Evolutionary conservation across 2,888 invertebrate species (phyloP).

Genomic region (Gerris lacustris): DNA sequence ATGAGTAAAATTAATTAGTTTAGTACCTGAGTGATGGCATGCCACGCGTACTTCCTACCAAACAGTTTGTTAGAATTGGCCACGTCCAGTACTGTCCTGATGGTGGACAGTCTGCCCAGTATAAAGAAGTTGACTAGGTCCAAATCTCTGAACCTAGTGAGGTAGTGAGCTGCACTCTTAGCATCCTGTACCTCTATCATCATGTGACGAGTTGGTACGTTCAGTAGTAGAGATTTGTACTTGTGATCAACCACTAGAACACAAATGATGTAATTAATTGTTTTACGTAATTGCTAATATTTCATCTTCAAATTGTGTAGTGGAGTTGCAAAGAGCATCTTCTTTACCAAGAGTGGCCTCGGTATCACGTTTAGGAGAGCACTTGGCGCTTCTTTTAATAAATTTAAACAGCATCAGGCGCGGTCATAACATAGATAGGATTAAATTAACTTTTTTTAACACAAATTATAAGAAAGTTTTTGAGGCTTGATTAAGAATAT

Average conservation of each 20-base stretch:
- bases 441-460: no score
- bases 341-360: no score
- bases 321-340: no score
- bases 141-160: constrained; percentile 59
- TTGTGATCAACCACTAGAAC: constrained; percentile 79
- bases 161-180: constrained; percentile 52
- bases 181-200: constrained; percentile 54
- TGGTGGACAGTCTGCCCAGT: constrained; percentile 55
- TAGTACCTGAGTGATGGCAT: constrained; percentile 55
- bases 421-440: no score
- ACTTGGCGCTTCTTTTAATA: no score
- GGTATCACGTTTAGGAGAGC: no score
- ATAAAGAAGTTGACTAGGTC: constrained; percentile 85
- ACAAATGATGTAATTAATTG: constrained; percentile 9
- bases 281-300: no score
- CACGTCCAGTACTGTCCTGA: constrained; percentile 34
- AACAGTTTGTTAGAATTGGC: constrained; percentile 56
- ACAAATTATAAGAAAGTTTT: no score
- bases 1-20: no score
- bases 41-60: constrained; percentile 77
- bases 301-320: no score
- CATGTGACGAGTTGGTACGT: constrained; percentile 79
- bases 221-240: constrained; percentile 77
- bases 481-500: no score
- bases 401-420: no score